Base-by-base conservation (phyloP, 2,113 vertebrate genomes). In the Rhinogobius similis region DNA sequence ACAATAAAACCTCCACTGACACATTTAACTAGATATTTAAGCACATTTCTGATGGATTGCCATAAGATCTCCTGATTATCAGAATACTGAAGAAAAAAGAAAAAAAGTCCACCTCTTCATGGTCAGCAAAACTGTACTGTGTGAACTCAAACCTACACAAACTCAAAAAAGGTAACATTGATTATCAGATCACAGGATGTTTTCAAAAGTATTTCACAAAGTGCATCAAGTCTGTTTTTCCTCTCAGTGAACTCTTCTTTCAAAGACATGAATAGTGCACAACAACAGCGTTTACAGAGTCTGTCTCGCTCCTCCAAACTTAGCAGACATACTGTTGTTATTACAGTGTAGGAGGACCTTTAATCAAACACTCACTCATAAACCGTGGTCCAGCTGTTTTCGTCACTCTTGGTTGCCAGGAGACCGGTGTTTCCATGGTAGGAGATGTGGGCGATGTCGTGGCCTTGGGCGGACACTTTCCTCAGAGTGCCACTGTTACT, bases 361-460 rank as follows among this genome's bases (percentile, higher is more conserved):
- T 61, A 46, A 62, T 12, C 0, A 72, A 13, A 78, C 27, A 85
- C 96, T 96, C 94, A 98, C 97, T 98, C 96, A 73, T 98, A 99
- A 76, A 98, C 95, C 1, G 96, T 97, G 14, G 97, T 98, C 97
- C 97, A 99, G 73, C 96, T 96, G 20, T 99, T 97, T 86, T 99
- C 96, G 41, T 99, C 95, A 24, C 96, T 98, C 91, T 98, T 98
- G 82, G 97, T 98, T 73, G 97, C 94, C 78, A 98, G 91, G 87
- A 98, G 96, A 78, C 96, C 96, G 0, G 94, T 96, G 87, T 95
- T 98, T 70, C 97, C 96, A 52, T 97, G 96, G 77, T 98, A 99
- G 1, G 96, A 96, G 94, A 99, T 95, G 78, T 98, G 92, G 71
- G 96, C 95, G 62, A 99, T 89, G 89, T 98, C 97, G 81, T 97